Base-by-base conservation (phyloP, 2,797 vertebrate genomes). In the Pogonophryne albipinna region DNA sequence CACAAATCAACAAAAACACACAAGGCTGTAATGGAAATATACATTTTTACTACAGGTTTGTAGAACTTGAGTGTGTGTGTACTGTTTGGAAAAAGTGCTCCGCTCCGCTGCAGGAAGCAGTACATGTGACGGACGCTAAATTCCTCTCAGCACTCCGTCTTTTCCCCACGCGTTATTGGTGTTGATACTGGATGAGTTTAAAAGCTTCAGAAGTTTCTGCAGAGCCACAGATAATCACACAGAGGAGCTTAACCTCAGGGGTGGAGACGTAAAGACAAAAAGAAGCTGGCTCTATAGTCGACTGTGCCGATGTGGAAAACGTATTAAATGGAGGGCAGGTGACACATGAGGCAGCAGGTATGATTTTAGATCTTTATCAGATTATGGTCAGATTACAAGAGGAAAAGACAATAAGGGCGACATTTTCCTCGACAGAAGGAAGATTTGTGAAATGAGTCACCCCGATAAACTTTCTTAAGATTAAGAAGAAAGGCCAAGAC, bases 11-110 rank as follows among this genome's bases (percentile, higher is more conserved):
- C 44, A 9, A 23, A 49, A 19, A 42, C 66, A 76, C 51, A 71
- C 27, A 2, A 6, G 60, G 50, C 53, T 51, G 74, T 80, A 59
- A 76, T 88, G 86, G 78, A 90, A 92, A 85, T 76, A 38, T 49
- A 72, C 34, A 41, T 49, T 85, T 88, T 72, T 67, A 74, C 73
- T 85, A 49, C 45, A 57, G 12, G 70, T 79, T 66, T 16, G 57
- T 51, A 38, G n/a, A n/a, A n/a, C 65, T 75, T 7, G 45, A 11
- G 12, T 17, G 45, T 59, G 55, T 46, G 58, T 49, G 49, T n/a
- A n/a, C n/a, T 61, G 20, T 20, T 81, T 85, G 63, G 80, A 74
- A 80, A 44, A n/a, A 23, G n/a, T 2, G 15, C 44, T 65, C 45
- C 3, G 27, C 50, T 66, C 38, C 59, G 55, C 69, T 47, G 72